Conservation (phyloP, 1,140 invertebrate genomes). For the Oryctes rhinoceros region DNA sequence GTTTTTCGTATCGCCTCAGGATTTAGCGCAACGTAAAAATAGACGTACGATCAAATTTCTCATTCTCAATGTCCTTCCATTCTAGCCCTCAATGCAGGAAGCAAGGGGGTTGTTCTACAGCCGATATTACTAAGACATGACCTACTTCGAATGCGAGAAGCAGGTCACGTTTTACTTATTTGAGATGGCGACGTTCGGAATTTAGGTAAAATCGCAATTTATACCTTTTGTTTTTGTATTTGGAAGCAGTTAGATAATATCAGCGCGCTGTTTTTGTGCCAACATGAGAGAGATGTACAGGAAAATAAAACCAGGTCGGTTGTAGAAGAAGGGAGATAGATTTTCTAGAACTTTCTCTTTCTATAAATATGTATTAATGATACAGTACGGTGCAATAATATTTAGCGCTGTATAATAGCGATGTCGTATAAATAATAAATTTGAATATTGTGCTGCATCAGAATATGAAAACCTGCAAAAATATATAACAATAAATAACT, state of each 20-base stretch:
- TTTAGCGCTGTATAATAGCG: too few species aligned
- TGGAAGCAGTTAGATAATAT: not conserved
- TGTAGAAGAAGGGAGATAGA: not conserved
- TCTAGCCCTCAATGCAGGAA: not conserved
- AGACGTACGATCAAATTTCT: too few species aligned
- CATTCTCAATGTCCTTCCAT: not conserved
- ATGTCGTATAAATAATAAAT: too few species aligned
- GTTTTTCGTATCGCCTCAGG: too few species aligned
- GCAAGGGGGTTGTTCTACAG: not conserved
- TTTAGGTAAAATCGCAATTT: not conserved
- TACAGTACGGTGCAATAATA: not conserved
- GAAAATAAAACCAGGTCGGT: not conserved
- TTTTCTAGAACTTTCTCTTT: slow-evolving; percentile 15
- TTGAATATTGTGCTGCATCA: too few species aligned
- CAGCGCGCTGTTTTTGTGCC: not conserved
- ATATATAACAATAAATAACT: too few species aligned
- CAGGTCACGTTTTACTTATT: not conserved
- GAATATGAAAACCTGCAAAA: too few species aligned
- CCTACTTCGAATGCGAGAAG: not conserved
- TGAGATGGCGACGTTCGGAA: not conserved
- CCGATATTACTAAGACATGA: not conserved
- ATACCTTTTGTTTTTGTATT: not conserved
- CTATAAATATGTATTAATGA: not conserved
- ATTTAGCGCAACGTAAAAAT: too few species aligned
- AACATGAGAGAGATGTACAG: not conserved